These are phyloP conservation scores for Cynodonichthys magdalenae DNA, from an alignment of 2,797 vertebrate species.

Conservation along the genomic window DNA sequence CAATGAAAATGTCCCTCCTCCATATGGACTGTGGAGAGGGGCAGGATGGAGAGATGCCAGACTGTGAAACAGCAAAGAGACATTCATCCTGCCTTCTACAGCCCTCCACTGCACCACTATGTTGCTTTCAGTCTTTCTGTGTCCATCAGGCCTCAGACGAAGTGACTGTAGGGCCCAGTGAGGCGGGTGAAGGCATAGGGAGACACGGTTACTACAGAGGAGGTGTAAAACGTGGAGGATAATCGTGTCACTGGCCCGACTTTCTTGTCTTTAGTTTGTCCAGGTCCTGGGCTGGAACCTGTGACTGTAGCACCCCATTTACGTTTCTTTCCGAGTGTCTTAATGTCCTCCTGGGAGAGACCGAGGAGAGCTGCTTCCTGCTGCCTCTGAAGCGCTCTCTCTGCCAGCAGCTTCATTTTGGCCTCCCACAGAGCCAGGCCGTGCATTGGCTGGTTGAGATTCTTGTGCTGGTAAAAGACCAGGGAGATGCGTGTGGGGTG, in stretches of 20 bases:
- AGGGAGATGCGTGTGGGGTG: conserved; percentile 98
- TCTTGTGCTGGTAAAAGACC: conserved; percentile 99
- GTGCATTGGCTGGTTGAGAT: conserved; percentile 96
- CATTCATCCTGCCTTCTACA: conserved; percentile 62
- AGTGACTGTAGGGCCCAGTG: conserved; percentile 97
- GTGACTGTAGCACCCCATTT: conserved; percentile 87
- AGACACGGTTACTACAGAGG: conserved; percentile 92
- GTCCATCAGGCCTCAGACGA: conserved; percentile 82
- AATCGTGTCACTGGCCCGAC: conserved; percentile 85
- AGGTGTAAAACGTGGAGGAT: conserved; percentile 89
- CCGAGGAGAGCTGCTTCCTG: conserved; percentile 94
- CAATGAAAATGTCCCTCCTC: conserved; percentile 71
- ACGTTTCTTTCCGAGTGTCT: conserved; percentile 93
- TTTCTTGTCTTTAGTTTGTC: conserved; percentile 88
- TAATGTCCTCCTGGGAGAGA: conserved; percentile 90
- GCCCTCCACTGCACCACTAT: conserved; percentile 61
- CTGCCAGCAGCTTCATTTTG: conserved; percentile 96
- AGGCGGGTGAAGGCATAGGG: conserved; percentile 97
- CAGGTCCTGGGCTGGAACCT: conserved; percentile 72
- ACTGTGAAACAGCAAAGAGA: conserved; percentile 60
- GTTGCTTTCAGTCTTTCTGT: conserved; percentile 49
- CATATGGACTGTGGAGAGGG: conserved; percentile 58
- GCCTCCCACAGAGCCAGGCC: conserved; percentile 97
- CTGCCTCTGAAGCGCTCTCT: conserved; percentile 88
- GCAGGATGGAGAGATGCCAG: conserved; percentile 69